These are phyloP conservation scores for Celastrina argiolus DNA, from an alignment of 2,888 invertebrate genomes.

Conservation along the genomic window DNA sequence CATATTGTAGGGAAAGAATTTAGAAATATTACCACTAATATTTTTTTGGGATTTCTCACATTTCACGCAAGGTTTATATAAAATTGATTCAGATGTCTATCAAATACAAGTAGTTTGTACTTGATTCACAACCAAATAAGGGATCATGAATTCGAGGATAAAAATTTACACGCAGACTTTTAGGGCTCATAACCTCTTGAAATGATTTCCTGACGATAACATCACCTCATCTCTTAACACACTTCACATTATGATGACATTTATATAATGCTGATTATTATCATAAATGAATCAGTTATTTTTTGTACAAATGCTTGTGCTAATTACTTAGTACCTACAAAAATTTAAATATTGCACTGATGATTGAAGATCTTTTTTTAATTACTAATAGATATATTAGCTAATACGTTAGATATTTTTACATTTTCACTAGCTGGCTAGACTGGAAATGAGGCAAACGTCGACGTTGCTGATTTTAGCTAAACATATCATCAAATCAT, in stretches of 20 bases:
- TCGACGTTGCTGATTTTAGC: background rate
- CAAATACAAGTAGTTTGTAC: background rate
- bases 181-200: background rate
- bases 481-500: constrained; percentile 9
- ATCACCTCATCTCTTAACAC: background rate
- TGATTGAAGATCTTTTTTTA: background rate
- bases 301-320: background rate
- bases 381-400: background rate
- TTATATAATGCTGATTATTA: background rate
- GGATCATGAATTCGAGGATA: background rate
- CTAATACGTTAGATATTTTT: background rate
- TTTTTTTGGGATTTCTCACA: no score
- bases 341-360: background rate
- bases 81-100: no score
- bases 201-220: background rate
- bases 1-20: no score
- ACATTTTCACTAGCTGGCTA: background rate
- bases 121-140: background rate
- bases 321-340: background rate
- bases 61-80: no score
- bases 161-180: background rate
- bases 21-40: no score
- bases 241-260: background rate
- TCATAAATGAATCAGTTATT: background rate
- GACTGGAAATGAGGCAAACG: background rate